Base-by-base conservation (phyloP, 1,140 invertebrate species). In the Ylistrum balloti region DNA sequence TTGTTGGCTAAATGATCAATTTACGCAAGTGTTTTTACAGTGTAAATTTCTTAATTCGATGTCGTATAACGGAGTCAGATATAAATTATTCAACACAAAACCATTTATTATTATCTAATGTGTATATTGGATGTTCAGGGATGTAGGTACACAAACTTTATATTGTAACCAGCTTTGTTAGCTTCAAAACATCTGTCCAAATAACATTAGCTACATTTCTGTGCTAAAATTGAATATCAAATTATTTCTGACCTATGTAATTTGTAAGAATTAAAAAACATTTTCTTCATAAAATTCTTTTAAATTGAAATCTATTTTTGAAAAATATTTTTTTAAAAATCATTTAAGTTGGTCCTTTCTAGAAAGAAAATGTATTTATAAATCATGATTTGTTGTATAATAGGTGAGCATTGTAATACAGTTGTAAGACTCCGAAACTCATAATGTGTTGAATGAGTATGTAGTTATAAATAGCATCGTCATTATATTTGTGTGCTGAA, bases 11-110 rank as follows among this genome's bases (percentile, higher is more conserved):
- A 74, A 74, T 74, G 56, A 74, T 74, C 56, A 74, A 74, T 74
- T 74, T 74, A 28, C 56, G 28, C 56, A 74, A n/a, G 56, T 74
- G 56, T 74, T 74, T 74, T 74, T 74, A 28, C 56, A 74, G 56
- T 74, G 56, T 28, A 74, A n/a, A n/a, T 74, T 74, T 74, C 56
- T 74, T 74, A 74, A 74, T 74, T 74, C 7, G n/a, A 74, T 74
- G 56, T 74, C 28, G n/a, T 74, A 74, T 74, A 7, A n/a, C 3
- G 56, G n/a, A 74, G 56, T 74, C n/a, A 28, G 22, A n/a, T 28
- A n/a, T 74, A 74, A 74, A 74, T 74, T 28, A 74, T 74, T 74
- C 56, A 74, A 28, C 56, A 74, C 22, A 28, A 28, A 74, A 74
- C 56, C 56, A 74, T 74, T 74, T 28, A 74, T 17, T 74, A n/a